Base-by-base conservation (phyloP, 2,113 vertebrate genomes). In the Salvator merianae region DNA sequence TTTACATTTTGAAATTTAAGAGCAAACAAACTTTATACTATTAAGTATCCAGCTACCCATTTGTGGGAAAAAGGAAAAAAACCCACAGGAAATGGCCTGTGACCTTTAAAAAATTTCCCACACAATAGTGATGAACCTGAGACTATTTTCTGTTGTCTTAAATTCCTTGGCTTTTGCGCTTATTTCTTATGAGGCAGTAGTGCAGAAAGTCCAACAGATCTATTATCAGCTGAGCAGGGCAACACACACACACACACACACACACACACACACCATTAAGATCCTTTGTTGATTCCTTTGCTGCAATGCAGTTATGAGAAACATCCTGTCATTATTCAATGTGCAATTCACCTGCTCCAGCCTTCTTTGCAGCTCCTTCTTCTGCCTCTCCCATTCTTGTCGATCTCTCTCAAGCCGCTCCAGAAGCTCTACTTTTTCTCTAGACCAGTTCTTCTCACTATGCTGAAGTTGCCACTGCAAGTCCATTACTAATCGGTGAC, bases 391-490 rank as follows among this genome's bases (percentile, higher is more conserved):
- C 97, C 98, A 99, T 34, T 98, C 97, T 87, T 95, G 96, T 1
- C 97, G 93, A 69, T 99, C 97, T 36, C 90, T 93, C 71, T 98
- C 97, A 2, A 98, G 96, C 65, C 93, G 95, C 82, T 98, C 97
- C 26, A 98, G 92, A 12, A 99, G 96, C 63, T 99, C 98, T 16
- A 91, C 89, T 85, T 97, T 97, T 90, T 99, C 98, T 0, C 96
- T 94, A 82, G 95, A 96, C 98, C 98, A 99, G 89, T 95, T 97
- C 91, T 97, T 98, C 93, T 99, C 98, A 0, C 94, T 96, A 78
- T 98, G 97, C 90, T 97, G 97, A 81, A 99, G 97, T 93, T 98
- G 98, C 97, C 98, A 98, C 90, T 96, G 96, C 40, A 99, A 96
- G 90, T 98, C 98, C 97, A 99, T 94, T 38, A 97, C 96, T 81